phyloP scores from a whole-genome alignment of 2,888 invertebrate species.

The Scaptomyza cyrtandrae region DNA sequence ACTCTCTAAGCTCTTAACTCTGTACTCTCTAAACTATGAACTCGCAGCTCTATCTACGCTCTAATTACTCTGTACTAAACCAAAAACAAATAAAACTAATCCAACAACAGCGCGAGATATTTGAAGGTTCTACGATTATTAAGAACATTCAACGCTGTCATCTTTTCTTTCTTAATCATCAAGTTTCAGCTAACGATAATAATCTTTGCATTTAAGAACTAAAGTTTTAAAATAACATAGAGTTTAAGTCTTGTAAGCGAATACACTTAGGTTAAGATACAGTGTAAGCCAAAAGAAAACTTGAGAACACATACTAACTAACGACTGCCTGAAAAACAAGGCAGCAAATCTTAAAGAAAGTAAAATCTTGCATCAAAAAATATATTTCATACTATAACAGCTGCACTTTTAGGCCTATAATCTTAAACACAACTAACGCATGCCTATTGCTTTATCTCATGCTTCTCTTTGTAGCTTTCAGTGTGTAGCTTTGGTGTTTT shows the following conservation, averaged over 20 bases:
- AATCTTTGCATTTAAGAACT: slow-evolving; percentile 68
- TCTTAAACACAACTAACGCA: slow-evolving; percentile 52
- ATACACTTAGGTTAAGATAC: slow-evolving; percentile 62
- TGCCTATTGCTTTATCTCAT: slow-evolving; percentile 43
- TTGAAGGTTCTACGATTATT: slow-evolving; percentile 10
- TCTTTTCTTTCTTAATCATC: slow-evolving; percentile 42
- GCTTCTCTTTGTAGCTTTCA: slow-evolving; percentile 58
- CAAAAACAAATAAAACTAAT: slow-evolving; percentile 33
- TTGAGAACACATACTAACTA: slow-evolving; percentile 77
- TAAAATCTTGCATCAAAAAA: slow-evolving; percentile 25
- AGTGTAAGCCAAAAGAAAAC: slow-evolving; percentile 58
- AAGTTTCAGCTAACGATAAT: slow-evolving; percentile 60
- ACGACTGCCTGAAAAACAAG: slow-evolving; percentile 12
- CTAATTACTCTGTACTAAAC: slow-evolving; percentile 49
- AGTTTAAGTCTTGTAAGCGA: slow-evolving; percentile 55
- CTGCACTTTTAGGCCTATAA: slow-evolving; percentile 28
- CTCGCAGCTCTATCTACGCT: slow-evolving; percentile 42
- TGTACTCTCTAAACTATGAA: slow-evolving; percentile 36
- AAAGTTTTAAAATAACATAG: slow-evolving; percentile 41
- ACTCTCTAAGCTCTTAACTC: slow-evolving; percentile 59
- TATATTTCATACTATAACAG: slow-evolving; percentile 4
- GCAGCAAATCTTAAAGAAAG: slow-evolving; percentile 15
- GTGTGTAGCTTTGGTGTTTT: slow-evolving; percentile 45
- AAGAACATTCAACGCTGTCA: slow-evolving; percentile 3
- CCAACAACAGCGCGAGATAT: slow-evolving; percentile 21